These are phyloP conservation scores for Typhlichthys eigenmanni DNA, from an alignment of 2,797 vertebrate genomes.

Conservation along the genomic window DNA sequence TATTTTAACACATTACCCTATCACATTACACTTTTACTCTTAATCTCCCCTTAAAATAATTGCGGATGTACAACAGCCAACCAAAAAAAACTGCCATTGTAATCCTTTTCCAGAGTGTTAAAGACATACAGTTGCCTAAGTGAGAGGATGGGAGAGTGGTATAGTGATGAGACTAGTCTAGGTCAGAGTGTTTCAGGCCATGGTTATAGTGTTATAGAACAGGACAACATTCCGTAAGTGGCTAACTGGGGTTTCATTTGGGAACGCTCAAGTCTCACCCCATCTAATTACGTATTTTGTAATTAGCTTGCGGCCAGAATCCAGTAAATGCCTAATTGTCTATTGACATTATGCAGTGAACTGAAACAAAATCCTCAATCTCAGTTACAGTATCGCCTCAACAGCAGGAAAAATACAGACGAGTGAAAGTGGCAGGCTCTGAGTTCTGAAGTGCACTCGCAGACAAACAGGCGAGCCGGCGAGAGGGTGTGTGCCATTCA, in stretches of 20 bases:
- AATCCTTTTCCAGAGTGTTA: too few relatives aligned
- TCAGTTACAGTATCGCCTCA: conserved; percentile 60
- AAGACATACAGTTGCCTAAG: too few relatives aligned
- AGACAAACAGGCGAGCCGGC: conserved; percentile 8
- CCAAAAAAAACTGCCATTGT: too few relatives aligned
- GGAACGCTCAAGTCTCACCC: conserved; percentile 71
- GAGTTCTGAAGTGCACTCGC: conserved; percentile 8
- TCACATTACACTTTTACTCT: too few relatives aligned
- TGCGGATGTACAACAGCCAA: too few relatives aligned
- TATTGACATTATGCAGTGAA: conserved; percentile 79
- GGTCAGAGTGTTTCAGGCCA: conserved; percentile 45
- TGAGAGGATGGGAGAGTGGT: too few relatives aligned
- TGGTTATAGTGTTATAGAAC: conserved; percentile 48
- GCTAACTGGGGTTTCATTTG: conserved; percentile 66
- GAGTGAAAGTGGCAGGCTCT: conserved; percentile 8
- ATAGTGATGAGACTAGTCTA: conserved; percentile 13
- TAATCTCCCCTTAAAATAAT: too few relatives aligned
- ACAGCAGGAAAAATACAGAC: conserved; percentile 55
- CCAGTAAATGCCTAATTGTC: conserved; percentile 77
- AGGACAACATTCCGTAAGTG: conserved; percentile 55
- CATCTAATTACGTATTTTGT: conserved; percentile 72
- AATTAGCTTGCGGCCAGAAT: conserved; percentile 77
- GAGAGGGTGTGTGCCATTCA: conserved; percentile 31
- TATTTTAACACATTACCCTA: too few relatives aligned
- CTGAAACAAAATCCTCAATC: conserved; percentile 71